These are phyloP conservation scores for Eptesicus fuscus DNA, from an alignment of 2,113 vertebrate genomes.

Conservation along the genomic window DNA sequence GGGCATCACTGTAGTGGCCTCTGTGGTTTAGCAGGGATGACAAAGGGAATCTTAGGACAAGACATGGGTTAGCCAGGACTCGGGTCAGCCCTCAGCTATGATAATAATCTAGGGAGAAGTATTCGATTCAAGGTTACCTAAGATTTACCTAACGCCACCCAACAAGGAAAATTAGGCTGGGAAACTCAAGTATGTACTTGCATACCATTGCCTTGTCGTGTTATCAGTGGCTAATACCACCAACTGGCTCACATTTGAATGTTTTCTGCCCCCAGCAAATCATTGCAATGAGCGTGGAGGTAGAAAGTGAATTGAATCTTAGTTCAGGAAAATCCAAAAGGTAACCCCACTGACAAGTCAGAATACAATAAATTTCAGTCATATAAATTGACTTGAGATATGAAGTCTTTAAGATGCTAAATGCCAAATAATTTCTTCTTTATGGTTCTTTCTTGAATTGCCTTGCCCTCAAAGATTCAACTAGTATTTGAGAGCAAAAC, in stretches of 20 bases:
- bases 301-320: background rate
- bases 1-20: background rate
- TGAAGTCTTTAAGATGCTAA: background rate
- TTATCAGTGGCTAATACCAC: background rate
- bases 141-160: background rate
- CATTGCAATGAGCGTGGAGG: background rate
- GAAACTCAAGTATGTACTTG: background rate
- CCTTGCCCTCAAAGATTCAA: background rate
- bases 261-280: background rate
- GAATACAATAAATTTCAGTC: background rate
- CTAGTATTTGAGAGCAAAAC: background rate
- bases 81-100: background rate
- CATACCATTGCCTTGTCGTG: background rate
- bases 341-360: background rate
- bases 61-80: background rate
- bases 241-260: background rate
- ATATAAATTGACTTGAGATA: background rate
- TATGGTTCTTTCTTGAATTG: background rate
- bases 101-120: background rate
- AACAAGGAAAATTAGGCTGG: background rate
- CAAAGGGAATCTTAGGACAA: background rate
- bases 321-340: conserved; percentile 8
- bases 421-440: background rate
- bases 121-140: background rate
- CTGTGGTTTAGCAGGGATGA: background rate